Evolutionary conservation across 2,888 invertebrate genomes (phyloP), one percentile per base, ranked within the genome.

Genomic region (Anorthoa munda): DNA sequence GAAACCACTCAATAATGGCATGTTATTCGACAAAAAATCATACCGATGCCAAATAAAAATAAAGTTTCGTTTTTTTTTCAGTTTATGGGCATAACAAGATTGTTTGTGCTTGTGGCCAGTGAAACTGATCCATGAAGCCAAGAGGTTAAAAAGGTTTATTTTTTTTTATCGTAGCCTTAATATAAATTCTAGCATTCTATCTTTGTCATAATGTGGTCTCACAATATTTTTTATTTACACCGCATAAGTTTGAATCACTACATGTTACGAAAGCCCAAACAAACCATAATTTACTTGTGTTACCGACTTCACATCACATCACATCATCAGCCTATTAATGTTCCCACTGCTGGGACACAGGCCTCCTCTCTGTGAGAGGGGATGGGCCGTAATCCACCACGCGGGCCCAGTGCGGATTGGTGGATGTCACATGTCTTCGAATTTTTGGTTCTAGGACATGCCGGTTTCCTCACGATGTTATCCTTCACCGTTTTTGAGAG

Each of bases 281-380:
- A 46, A 61, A 55, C 3, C 4, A 55, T 39, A 48, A 18, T 15
- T 55, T 26, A 73, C 26, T 48, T 74, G 46, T 46, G 31, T 60
- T 56, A 66, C n/a, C 18, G 56, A 39, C 17, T 39, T 48, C n/a
- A n/a, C n/a, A n/a, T n/a, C n/a, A n/a, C n/a, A n/a, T n/a, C n/a
- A n/a, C n/a, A n/a, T n/a, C n/a, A n/a, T n/a, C n/a, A n/a, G n/a
- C n/a, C n/a, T n/a, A n/a, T n/a, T n/a, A n/a, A n/a, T n/a, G n/a
- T n/a, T n/a, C n/a, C n/a, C n/a, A n/a, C n/a, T n/a, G n/a, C n/a
- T n/a, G n/a, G n/a, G n/a, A n/a, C n/a, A n/a, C n/a, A n/a, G n/a
- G n/a, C n/a, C n/a, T n/a, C n/a, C n/a, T n/a, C n/a, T n/a, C n/a
- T n/a, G n/a, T n/a, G n/a, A n/a, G n/a, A n/a, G n/a, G n/a, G n/a